Evolutionary conservation across 2,888 invertebrate genomes (phyloP).

Genomic region (Neoitamus cyanurus): DNA sequence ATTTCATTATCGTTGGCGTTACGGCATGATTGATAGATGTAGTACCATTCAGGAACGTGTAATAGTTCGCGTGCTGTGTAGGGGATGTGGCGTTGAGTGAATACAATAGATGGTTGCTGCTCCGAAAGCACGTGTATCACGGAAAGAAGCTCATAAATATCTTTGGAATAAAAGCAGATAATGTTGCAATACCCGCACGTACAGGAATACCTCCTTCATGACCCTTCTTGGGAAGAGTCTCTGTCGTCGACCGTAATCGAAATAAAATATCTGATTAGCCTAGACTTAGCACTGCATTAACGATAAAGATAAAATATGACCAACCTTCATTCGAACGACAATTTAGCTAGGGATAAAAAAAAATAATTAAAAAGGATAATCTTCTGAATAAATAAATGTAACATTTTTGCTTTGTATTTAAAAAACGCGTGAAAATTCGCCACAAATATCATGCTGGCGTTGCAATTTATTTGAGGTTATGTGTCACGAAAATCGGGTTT

Average conservation of each 20-base stretch:
- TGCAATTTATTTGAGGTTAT: too few relatives aligned
- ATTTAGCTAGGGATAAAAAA: too few relatives aligned
- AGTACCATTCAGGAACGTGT: background rate
- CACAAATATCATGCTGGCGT: too few relatives aligned
- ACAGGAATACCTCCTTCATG: background rate
- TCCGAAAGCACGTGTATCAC: background rate
- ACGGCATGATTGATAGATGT: background rate
- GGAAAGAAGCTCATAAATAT: background rate
- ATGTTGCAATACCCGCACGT: background rate
- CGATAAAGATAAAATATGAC: background rate
- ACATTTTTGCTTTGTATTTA: too few relatives aligned
- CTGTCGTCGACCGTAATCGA: too few relatives aligned
- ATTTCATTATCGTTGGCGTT: background rate
- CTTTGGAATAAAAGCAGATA: background rate
- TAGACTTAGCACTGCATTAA: background rate
- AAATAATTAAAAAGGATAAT: too few relatives aligned
- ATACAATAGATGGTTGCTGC: background rate
- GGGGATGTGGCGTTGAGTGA: background rate
- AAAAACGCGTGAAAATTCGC: too few relatives aligned
- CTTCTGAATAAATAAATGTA: too few relatives aligned
- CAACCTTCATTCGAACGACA: too few relatives aligned
- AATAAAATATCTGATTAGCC: background rate
- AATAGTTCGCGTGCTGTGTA: background rate
- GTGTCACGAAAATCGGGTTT: too few relatives aligned
- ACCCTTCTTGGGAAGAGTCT: background rate